These are phyloP conservation scores for Lepilemur ruficaudatus DNA, from an alignment of 2,797 vertebrate genomes.

Conservation along the genomic window DNA sequence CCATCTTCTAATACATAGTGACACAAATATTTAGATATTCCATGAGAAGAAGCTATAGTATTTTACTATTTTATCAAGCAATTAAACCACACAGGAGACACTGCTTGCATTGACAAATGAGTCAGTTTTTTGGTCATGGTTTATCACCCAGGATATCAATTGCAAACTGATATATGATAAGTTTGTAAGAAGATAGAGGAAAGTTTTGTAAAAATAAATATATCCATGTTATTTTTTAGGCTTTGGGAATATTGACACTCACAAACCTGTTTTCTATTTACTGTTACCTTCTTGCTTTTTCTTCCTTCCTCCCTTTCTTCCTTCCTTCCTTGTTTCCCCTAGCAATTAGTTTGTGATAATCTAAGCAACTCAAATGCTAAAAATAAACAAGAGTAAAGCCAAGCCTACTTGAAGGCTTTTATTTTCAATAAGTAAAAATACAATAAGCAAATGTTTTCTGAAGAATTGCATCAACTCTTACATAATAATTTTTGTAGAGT, in stretches of 20 bases:
- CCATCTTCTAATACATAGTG: not conserved
- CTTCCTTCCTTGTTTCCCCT: not conserved
- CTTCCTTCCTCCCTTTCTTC: not conserved
- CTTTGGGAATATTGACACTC: not conserved
- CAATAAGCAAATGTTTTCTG: not conserved
- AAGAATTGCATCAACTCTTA: not conserved
- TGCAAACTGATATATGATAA: not conserved
- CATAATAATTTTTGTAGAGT: not conserved
- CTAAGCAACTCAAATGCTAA: not conserved
- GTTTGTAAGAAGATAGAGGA: not conserved
- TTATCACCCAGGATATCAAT: not conserved
- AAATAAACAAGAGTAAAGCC: not conserved
- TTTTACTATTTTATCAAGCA: constrained; percentile 16
- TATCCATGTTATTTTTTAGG: not conserved
- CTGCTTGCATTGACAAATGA: not conserved
- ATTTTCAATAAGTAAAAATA: not conserved
- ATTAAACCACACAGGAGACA: not conserved
- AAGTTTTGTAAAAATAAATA: not conserved
- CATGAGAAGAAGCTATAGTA: not conserved
- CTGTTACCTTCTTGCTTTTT: not conserved
- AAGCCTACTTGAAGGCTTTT: not conserved
- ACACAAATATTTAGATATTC: not conserved
- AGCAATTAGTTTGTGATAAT: not conserved
- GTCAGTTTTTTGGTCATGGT: not conserved
- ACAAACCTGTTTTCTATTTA: not conserved